A percentile compares a stretch with the other conserved stretches of the same genome.
These are phyloP conservation scores for Huso huso DNA, from an alignment of 2,797 vertebrate genomes.

Conservation along the genomic window DNA sequence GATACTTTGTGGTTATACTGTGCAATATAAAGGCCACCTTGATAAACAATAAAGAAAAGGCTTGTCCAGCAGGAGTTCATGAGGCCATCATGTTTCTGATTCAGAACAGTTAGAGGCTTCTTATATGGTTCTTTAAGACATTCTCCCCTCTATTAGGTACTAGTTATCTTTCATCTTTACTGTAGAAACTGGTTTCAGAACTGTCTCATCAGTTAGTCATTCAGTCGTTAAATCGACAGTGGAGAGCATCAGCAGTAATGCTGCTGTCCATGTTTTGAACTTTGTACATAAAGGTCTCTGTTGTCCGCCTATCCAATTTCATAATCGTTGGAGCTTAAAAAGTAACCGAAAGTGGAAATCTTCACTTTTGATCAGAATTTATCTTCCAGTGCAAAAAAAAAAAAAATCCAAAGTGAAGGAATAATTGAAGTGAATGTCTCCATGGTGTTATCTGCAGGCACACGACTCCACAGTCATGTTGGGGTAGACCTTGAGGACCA, in stretches of 20 bases:
- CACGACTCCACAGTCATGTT: slow-evolving; percentile 97
- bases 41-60: neutral
- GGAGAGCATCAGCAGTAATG: neutral
- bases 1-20: neutral
- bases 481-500: slow-evolving; percentile 93
- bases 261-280: neutral
- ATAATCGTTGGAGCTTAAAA: neutral
- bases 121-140: too few relatives aligned
- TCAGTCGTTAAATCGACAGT: neutral
- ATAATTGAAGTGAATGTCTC: slow-evolving; percentile 16
- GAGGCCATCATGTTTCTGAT: neutral
- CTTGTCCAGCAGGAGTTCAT: neutral
- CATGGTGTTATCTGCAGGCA: slow-evolving; percentile 75
- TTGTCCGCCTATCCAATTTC: too few relatives aligned
- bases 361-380: slow-evolving; percentile 26
- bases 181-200: too few relatives aligned
- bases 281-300: neutral
- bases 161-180: too few relatives aligned
- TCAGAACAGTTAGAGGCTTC: neutral
- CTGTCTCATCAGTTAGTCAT: too few relatives aligned
- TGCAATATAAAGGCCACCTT: neutral
- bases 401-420: slow-evolving; percentile 16
- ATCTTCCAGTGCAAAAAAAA: slow-evolving; percentile 61
- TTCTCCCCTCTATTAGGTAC: too few relatives aligned
- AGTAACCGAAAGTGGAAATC: slow-evolving; percentile 1